Evolutionary conservation across 2,797 vertebrate species (phyloP).

Genomic region (Mycteria americana): DNA sequence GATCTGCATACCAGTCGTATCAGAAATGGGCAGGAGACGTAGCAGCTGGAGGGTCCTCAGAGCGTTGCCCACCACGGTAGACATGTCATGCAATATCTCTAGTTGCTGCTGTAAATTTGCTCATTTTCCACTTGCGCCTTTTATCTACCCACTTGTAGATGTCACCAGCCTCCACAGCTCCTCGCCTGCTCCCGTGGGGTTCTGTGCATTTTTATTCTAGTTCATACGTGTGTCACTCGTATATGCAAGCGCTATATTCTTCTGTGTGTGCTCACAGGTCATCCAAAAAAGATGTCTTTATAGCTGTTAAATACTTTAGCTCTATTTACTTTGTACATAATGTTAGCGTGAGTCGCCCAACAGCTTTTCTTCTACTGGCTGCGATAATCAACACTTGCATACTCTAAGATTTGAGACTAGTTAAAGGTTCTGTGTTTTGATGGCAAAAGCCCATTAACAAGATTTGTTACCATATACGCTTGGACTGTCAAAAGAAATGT

Average conservation of each 20-base stretch:
- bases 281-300: background rate
- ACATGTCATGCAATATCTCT: background rate
- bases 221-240: background rate
- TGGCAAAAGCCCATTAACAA: background rate
- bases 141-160: background rate
- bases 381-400: background rate
- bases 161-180: background rate
- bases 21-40: background rate
- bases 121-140: background rate
- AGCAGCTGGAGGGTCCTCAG: background rate
- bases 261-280: background rate
- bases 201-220: background rate
- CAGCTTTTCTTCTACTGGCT: background rate
- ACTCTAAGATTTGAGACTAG: background rate
- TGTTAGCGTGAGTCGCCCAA: background rate
- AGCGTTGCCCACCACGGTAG: background rate
- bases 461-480: background rate
- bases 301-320: background rate
- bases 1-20: fast-evolving
- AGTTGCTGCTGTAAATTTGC: background rate
- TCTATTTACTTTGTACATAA: background rate
- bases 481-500: background rate
- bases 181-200: background rate
- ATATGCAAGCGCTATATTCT: background rate
- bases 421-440: background rate